These are phyloP conservation scores for Etheostoma perlongum DNA, from an alignment of 2,797 vertebrate species.

Conservation along the genomic window DNA sequence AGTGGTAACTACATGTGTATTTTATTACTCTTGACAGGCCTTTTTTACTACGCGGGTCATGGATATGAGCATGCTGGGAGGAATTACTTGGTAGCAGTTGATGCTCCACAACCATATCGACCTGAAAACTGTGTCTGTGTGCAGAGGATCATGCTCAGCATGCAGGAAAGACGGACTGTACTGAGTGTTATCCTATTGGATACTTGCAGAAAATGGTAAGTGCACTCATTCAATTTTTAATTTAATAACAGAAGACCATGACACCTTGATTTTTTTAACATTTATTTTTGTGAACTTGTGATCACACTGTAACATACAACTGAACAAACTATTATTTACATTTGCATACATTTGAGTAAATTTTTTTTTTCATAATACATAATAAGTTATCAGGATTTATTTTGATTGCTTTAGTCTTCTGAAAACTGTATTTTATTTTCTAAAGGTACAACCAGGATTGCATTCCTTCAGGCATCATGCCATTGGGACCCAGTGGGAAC, in stretches of 20 bases:
- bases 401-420: neutral
- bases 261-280: neutral
- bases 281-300: neutral
- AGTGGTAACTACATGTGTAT: conserved; percentile 12
- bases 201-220: conserved; percentile 93
- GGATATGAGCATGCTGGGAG: conserved; percentile 89
- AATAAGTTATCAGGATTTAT: neutral
- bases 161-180: conserved; percentile 87
- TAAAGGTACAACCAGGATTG: conserved; percentile 88
- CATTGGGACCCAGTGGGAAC: conserved; percentile 88
- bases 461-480: conserved; percentile 84
- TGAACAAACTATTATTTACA: neutral
- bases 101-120: conserved; percentile 89
- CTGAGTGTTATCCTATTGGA: conserved; percentile 90
- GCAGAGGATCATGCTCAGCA: conserved; percentile 88
- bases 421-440: conserved; percentile 36
- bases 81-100: conserved; percentile 92
- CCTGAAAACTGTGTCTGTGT: conserved; percentile 91
- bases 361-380: neutral
- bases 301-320: neutral
- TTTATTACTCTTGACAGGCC: conserved; percentile 71
- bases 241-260: neutral
- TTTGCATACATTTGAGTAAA: neutral
- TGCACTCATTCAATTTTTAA: neutral
- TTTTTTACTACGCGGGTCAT: conserved; percentile 94